Evolutionary conservation across 2,797 vertebrate genomes (phyloP).

Genomic region (Calcarius lapponicus): DNA sequence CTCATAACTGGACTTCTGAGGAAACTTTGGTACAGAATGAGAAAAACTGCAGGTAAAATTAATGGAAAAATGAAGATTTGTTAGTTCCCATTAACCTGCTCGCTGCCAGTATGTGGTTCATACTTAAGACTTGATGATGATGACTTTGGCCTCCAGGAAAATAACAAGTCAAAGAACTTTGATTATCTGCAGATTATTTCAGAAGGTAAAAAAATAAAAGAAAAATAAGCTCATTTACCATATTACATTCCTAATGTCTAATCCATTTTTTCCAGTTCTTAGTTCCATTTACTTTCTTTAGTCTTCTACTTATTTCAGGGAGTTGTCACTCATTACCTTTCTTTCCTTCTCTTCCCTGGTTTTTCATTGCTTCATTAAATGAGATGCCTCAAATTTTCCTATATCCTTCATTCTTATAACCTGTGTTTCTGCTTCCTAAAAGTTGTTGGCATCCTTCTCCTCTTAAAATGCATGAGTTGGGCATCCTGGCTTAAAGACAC

Average conservation of each 20-base stretch:
- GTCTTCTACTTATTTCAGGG: background rate
- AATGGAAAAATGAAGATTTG: conserved; percentile 20
- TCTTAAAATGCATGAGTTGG: background rate
- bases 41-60: background rate
- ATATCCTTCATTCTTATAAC: background rate
- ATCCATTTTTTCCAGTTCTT: background rate
- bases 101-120: background rate
- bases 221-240: background rate
- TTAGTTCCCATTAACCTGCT: conserved; percentile 25
- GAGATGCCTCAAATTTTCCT: background rate
- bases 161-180: background rate
- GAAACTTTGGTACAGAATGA: background rate
- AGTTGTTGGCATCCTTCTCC: background rate
- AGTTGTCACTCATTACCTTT: background rate
- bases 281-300: background rate
- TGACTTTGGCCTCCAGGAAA: conserved; percentile 14
- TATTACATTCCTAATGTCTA: background rate
- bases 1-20: background rate
- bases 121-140: background rate
- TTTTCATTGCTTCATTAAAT: background rate
- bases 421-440: background rate
- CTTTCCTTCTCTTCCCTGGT: background rate
- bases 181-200: background rate
- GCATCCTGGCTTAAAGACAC: background rate
- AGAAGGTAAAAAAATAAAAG: background rate